Conservation (phyloP, 2,797 vertebrate species). For the Nyctibius grandis region DNA sequence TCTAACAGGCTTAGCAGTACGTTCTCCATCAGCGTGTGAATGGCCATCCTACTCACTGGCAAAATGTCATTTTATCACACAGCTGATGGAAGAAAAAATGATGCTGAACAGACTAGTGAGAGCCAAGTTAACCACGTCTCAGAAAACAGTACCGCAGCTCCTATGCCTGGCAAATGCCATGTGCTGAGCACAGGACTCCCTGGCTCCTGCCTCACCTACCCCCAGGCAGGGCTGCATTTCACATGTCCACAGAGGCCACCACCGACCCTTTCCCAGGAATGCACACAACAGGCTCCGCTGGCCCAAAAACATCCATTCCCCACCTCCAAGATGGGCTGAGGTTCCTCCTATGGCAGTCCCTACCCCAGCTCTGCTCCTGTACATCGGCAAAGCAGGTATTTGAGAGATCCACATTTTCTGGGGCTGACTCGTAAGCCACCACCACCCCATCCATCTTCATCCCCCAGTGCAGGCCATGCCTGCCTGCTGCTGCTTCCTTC, state of each 20-base stretch:
- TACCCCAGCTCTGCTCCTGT: neutral
- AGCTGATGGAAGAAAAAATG: neutral
- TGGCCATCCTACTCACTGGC: neutral
- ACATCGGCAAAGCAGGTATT: neutral
- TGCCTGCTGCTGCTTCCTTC: neutral
- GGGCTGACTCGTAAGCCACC: neutral
- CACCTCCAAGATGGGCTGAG: neutral
- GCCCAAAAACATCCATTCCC: neutral
- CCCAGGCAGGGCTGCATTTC: neutral
- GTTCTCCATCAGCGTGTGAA: neutral
- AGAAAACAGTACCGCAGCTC: neutral
- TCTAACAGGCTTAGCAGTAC: neutral
- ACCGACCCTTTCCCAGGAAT: neutral
- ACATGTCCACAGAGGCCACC: fast-evolving
- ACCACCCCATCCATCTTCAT: neutral
- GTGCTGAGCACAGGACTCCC: neutral
- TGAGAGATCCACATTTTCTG: neutral
- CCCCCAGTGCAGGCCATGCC: neutral
- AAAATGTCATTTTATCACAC: neutral
- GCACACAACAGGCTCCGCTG: fast-evolving
- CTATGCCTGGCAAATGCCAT: neutral
- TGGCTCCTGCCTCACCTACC: neutral
- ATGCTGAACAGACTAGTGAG: neutral
- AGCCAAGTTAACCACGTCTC: neutral
- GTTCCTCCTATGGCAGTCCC: neutral